phyloP scores from a whole-genome alignment of 2,888 invertebrate species.

The Fabriciana adippe region DNA sequence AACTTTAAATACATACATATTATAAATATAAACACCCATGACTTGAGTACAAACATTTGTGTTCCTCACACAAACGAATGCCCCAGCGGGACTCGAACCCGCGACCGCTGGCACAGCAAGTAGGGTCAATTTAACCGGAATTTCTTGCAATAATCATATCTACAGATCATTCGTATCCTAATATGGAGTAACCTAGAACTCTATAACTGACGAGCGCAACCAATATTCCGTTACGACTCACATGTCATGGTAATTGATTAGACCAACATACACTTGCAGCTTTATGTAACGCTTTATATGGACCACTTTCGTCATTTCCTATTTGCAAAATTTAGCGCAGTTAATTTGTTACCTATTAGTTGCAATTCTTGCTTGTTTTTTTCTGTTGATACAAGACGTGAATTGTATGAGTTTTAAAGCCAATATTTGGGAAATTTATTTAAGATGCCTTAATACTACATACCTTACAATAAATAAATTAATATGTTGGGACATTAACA shows the following conservation, averaged over 20 bases:
- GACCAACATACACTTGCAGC: slow-evolving; percentile 16
- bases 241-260: slow-evolving; percentile 22
- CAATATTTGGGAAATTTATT: too few relatives aligned
- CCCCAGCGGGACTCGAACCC: too few relatives aligned
- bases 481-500: too few relatives aligned
- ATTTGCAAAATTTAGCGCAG: slow-evolving; percentile 36
- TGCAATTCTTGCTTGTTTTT: slow-evolving; percentile 11
- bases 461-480: too few relatives aligned
- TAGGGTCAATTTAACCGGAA: too few relatives aligned
- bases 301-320: slow-evolving; percentile 38
- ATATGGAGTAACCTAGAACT: slow-evolving; percentile 14
- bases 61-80: too few relatives aligned
- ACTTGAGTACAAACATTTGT: too few relatives aligned
- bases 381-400: neutral
- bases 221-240: slow-evolving; percentile 20
- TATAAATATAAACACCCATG: too few relatives aligned
- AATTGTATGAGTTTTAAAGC: neutral
- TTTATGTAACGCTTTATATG: slow-evolving; percentile 29
- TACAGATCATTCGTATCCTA: neutral
- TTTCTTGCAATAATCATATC: neutral
- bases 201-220: slow-evolving; percentile 1
- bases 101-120: too few relatives aligned
- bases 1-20: too few relatives aligned
- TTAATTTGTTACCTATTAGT: slow-evolving; percentile 18
- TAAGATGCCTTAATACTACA: too few relatives aligned